A percentile compares a stretch with the other conserved stretches of the same genome.
phyloP scores from a whole-genome alignment of 2,888 invertebrate genomes.

The Agrochola litura region DNA sequence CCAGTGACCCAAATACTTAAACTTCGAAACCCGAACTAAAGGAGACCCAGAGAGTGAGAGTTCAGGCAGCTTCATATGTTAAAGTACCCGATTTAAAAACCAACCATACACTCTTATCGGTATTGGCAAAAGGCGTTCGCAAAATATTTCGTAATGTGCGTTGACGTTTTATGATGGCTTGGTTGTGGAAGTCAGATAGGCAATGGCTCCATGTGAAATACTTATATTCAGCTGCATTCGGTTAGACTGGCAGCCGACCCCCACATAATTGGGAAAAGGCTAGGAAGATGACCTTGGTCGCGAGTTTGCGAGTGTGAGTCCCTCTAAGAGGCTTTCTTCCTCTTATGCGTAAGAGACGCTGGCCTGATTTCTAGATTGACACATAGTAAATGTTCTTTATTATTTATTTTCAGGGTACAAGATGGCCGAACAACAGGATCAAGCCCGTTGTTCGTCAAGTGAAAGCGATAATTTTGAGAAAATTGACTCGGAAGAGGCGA shows the following conservation, averaged over 20 bases:
- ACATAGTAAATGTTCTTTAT: background rate
- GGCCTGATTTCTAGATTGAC: background rate
- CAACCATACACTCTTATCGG: too few relatives aligned
- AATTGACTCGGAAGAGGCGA: conserved; percentile 84
- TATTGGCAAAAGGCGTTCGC: background rate
- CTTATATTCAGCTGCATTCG: background rate
- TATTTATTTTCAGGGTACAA: conserved; percentile 69
- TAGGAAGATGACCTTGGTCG: background rate
- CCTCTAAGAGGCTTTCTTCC: background rate
- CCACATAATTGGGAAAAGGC: background rate
- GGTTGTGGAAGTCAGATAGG: background rate
- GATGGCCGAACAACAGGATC: conserved; percentile 80
- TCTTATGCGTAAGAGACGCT: too few relatives aligned
- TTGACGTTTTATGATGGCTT: too few relatives aligned
- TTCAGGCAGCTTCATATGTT: too few relatives aligned
- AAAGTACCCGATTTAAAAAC: too few relatives aligned
- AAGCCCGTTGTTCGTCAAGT: conserved; percentile 84
- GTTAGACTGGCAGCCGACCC: too few relatives aligned
- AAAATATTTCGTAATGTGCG: background rate
- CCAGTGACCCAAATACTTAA: too few relatives aligned
- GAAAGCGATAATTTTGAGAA: conserved; percentile 89
- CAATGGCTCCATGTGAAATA: background rate
- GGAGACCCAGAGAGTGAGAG: too few relatives aligned
- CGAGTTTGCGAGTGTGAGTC: background rate
- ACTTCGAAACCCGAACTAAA: too few relatives aligned